These are phyloP conservation scores for Callocephalon fimbriatum DNA, from an alignment of 2,113 vertebrate genomes.

Conservation along the genomic window DNA sequence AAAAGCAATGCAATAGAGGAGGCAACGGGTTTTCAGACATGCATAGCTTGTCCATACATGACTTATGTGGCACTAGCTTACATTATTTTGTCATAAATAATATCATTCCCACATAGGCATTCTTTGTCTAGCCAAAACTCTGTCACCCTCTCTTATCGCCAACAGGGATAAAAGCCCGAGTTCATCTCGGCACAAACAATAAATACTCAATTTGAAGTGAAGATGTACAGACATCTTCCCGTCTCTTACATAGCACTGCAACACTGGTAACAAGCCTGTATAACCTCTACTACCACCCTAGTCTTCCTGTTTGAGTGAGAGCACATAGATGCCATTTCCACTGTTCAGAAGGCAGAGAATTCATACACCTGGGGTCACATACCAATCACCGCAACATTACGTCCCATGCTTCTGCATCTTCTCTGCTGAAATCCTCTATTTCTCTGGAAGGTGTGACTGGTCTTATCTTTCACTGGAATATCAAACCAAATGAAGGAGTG, in stretches of 20 bases:
- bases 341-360: not conserved
- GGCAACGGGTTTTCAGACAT: not conserved
- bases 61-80: not conserved
- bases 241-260: not conserved
- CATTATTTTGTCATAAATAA: not conserved
- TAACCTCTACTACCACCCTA: too few species aligned
- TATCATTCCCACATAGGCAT: not conserved
- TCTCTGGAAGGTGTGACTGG: not conserved
- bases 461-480: not conserved
- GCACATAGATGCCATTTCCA: not conserved
- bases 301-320: not conserved
- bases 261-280: fast-evolving
- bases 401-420: not conserved
- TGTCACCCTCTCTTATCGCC: not conserved
- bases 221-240: not conserved
- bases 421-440: not conserved
- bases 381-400: not conserved
- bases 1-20: not conserved
- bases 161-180: not conserved
- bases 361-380: not conserved
- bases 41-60: not conserved
- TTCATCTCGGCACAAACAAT: not conserved
- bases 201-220: not conserved
- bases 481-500: not conserved
- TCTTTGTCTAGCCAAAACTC: not conserved